phyloP scores from a whole-genome alignment of 2,888 invertebrate species.

The Luperina testacea region DNA sequence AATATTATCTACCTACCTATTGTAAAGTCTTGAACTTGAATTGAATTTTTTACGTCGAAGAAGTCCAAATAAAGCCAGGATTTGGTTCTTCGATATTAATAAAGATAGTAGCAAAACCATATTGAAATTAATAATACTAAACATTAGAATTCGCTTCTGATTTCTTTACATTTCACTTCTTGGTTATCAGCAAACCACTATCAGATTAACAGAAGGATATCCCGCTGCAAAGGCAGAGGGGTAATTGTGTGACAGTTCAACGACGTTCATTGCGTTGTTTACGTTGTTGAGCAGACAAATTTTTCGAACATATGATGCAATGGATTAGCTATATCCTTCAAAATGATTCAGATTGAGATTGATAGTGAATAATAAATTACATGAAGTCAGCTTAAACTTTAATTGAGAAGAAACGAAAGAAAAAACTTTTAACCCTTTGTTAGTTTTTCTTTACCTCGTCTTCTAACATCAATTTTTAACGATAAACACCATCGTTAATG shows the following conservation, averaged over 20 bases:
- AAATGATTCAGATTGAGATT: too few species aligned
- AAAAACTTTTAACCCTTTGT: neutral
- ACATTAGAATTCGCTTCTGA: neutral
- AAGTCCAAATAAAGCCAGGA: neutral
- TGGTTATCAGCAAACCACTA: neutral
- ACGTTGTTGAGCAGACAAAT: neutral
- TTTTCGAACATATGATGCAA: neutral
- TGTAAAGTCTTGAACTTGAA: neutral
- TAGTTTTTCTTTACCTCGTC: neutral
- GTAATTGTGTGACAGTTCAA: neutral
- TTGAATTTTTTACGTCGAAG: neutral
- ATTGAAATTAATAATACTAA: neutral
- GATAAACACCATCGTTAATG: constrained; percentile 17
- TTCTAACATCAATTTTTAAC: neutral
- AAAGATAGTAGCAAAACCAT: neutral
- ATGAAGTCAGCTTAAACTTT: constrained; percentile 7
- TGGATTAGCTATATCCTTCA: neutral
- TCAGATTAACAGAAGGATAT: neutral
- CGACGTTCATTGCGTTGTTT: neutral
- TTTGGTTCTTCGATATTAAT: neutral
- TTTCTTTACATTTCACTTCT: neutral
- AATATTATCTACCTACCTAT: neutral
- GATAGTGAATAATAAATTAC: constrained; percentile 9
- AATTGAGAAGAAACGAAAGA: constrained; percentile 1
- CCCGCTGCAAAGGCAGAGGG: neutral